Evolutionary conservation across 2,888 invertebrate species (phyloP), one percentile per base, ranked within the genome.

Genomic region (Empis stercorea): DNA sequence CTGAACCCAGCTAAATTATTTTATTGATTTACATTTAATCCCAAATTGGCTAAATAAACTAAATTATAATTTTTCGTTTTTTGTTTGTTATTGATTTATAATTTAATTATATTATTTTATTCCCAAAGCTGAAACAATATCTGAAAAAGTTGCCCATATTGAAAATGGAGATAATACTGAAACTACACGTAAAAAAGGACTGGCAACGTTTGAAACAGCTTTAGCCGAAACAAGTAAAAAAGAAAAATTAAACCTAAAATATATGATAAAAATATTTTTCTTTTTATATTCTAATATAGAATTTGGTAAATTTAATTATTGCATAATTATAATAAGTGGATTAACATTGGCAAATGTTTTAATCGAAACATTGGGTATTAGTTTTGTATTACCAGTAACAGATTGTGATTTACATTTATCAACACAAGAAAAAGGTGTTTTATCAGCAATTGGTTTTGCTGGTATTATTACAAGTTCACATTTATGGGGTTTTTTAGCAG

Each of bases 401-500:
- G 61, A 68, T 53, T 71, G 71, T 54, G 71, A 71, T 52, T 60
- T 71, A 16, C 54, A 61, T 14, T 56, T 71, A 53, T 59, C 61
- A 7, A 65, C 67, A 3, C 55, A 57, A 30, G 61, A 69, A 48
- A 68, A 66, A 42, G 71, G 71, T 13, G 61, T 66, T 45, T 59
- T 71, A 40, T 64, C 63, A 50, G 68, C 68, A 14, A 61, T 65
- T 23, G 65, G 67, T 7, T 66, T 70, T 57, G 59, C 64, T 32
- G 71, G 71, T 55, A 73, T 75, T 55, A 71, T 76, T 34, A 57
- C 70, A 4, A 73, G 73, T 43, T 75, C 75, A 2, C 72, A 75
- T 59, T 57, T 75, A 40, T 76, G 76, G 75, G 77, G 77, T 9
- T 73, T 72, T 55, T 54, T 76, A 36, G 76, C 75, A 0, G 76